Evolutionary conservation across 2,888 invertebrate species (phyloP).

Genomic region (Corythucha ciliata): DNA sequence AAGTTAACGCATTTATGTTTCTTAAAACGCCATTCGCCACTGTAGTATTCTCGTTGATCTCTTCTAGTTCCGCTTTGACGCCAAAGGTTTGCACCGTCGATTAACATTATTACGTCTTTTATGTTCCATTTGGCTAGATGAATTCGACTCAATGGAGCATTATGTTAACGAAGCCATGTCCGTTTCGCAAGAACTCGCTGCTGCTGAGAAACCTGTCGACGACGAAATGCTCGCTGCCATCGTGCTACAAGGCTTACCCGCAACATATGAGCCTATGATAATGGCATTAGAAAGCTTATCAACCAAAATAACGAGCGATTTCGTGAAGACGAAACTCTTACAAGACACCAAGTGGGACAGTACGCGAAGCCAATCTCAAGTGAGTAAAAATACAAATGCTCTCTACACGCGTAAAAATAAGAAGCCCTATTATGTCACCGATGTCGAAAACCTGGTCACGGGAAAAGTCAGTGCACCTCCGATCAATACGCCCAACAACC

Average conservation of each 20-base stretch:
- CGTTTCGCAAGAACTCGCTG: neutral
- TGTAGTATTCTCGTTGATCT: no score
- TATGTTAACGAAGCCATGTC: constrained; percentile 17
- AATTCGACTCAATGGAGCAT: constrained; percentile 8
- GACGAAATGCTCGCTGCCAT: constrained; percentile 12
- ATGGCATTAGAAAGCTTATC: constrained; percentile 13
- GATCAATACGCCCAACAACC: constrained; percentile 5
- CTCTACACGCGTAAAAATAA: no score
- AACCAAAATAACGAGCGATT: neutral
- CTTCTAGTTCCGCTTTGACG: no score
- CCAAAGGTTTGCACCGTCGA: no score
- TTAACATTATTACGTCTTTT: no score
- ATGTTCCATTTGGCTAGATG: no score
- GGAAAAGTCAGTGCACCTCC: constrained; percentile 7
- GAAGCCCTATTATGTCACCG: constrained; percentile 10
- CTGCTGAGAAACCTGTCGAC: constrained; percentile 1
- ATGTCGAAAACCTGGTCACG: neutral
- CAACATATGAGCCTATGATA: neutral
- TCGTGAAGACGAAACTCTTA: constrained; percentile 5
- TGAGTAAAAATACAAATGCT: no score
- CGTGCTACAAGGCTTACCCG: constrained; percentile 11
- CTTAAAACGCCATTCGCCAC: no score
- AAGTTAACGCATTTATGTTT: no score
- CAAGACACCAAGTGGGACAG: constrained; percentile 11
- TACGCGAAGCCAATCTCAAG: no score